These are phyloP conservation scores for Sclerodermus sp. DNA, from an alignment of 2,888 invertebrate genomes.

Conservation along the genomic window DNA sequence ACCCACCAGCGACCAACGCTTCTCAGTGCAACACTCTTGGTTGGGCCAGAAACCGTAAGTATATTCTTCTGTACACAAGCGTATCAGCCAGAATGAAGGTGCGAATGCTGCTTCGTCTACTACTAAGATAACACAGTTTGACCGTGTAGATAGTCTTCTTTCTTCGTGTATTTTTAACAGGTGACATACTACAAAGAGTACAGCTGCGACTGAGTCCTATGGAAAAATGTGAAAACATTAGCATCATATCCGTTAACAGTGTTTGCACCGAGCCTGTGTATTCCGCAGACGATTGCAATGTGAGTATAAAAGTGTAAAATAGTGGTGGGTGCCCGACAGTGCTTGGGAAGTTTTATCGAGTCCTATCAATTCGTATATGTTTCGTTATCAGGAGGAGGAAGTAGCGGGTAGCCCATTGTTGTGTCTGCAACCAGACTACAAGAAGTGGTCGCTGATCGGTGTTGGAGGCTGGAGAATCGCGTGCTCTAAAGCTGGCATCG, in stretches of 20 bases:
- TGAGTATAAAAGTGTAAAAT: too few relatives aligned
- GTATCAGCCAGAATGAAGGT: too few relatives aligned
- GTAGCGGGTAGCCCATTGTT: slow-evolving; percentile 86
- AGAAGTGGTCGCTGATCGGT: slow-evolving; percentile 78
- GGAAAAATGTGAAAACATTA: slow-evolving; percentile 83
- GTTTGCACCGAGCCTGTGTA: slow-evolving; percentile 81
- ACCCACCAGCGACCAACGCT: slow-evolving; percentile 50
- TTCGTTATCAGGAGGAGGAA: slow-evolving; percentile 73
- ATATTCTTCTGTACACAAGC: not conserved
- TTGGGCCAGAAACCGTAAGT: slow-evolving; percentile 77
- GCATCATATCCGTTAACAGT: slow-evolving; percentile 80
- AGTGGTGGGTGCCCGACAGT: too few relatives aligned
- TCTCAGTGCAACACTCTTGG: slow-evolving; percentile 80
- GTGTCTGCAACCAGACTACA: slow-evolving; percentile 72
- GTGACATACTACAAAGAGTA: slow-evolving; percentile 78
- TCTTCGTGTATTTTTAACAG: slow-evolving; percentile 30
- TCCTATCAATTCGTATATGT: too few relatives aligned
- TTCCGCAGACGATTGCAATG: slow-evolving; percentile 80
- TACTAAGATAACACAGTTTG: too few relatives aligned
- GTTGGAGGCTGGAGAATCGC: slow-evolving; percentile 86
- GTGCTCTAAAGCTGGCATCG: slow-evolving; percentile 75
- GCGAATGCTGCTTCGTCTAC: too few relatives aligned
- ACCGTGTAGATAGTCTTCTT: too few relatives aligned
- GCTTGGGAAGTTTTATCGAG: too few relatives aligned
- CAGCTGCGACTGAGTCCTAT: slow-evolving; percentile 76